Percentiles rank a stretch among this genome's conserved stretches.
Conservation (phyloP, 2,888 invertebrate genomes). For the Luperina nickerlii region DNA sequence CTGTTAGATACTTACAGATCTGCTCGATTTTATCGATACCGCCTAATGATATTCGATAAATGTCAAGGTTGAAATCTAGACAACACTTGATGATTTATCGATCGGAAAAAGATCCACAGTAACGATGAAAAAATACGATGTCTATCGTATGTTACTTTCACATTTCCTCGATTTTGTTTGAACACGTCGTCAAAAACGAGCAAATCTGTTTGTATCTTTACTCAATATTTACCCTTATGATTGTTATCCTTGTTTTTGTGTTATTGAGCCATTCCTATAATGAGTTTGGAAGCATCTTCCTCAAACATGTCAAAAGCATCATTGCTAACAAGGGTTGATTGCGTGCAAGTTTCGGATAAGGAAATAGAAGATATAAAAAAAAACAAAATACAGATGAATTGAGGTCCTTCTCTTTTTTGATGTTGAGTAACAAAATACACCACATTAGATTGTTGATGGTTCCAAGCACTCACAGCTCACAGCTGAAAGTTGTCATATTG, state of each 20-base stretch:
- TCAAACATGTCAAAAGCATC: background rate
- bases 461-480: background rate
- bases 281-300: constrained; percentile 2
- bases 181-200: background rate
- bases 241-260: background rate
- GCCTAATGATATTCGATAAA: background rate
- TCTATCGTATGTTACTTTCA: background rate
- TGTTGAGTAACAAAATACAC: background rate
- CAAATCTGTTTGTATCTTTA: background rate
- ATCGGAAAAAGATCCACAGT: background rate
- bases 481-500: background rate
- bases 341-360: background rate
- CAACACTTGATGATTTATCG: background rate
- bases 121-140: background rate
- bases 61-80: background rate
- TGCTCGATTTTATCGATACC: background rate
- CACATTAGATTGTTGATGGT: background rate
- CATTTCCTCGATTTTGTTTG: background rate
- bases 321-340: background rate
- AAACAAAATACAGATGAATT: background rate
- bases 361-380: background rate
- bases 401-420: background rate
- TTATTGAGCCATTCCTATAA: background rate
- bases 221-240: constrained; percentile 15
- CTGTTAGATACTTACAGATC: background rate